These are phyloP conservation scores for Dasysyrphus albostriatus DNA, from an alignment of 2,888 invertebrate genomes.

Conservation along the genomic window DNA sequence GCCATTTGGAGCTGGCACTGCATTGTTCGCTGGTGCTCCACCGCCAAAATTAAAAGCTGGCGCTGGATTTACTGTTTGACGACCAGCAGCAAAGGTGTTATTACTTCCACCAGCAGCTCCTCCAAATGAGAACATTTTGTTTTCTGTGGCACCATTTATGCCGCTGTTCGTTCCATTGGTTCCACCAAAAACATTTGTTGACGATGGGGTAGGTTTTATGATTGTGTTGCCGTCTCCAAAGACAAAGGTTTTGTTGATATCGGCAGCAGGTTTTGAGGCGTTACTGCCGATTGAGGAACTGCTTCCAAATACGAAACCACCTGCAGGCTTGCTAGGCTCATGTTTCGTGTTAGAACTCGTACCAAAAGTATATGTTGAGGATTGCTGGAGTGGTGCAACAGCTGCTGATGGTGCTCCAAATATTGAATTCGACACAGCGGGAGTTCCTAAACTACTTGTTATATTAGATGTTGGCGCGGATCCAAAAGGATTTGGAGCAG, in stretches of 20 bases:
- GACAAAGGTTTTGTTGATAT: constrained; percentile 66
- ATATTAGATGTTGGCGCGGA: neutral
- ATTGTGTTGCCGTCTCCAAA: constrained; percentile 64
- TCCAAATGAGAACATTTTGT: constrained; percentile 59
- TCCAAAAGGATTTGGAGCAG: constrained; percentile 43
- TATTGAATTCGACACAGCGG: constrained; percentile 24
- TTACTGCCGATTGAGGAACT: constrained; percentile 67
- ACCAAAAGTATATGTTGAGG: constrained; percentile 55
- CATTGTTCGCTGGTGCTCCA: neutral
- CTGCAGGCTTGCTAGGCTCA: constrained; percentile 47
- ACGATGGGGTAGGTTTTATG: constrained; percentile 32
- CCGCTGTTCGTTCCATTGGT: constrained; percentile 5
- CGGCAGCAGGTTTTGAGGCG: constrained; percentile 61
- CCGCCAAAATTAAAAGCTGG: constrained; percentile 60
- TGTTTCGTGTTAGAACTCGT: constrained; percentile 17
- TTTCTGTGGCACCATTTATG: constrained; percentile 23
- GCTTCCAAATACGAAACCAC: constrained; percentile 67
- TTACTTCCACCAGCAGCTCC: constrained; percentile 23
- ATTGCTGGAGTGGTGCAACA: constrained; percentile 49
- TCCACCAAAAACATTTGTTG: constrained; percentile 50
- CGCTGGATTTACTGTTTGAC: constrained; percentile 39
- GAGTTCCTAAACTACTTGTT: neutral
- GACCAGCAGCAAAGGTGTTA: constrained; percentile 45
- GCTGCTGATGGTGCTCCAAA: constrained; percentile 56
- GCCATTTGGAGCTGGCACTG: constrained; percentile 31